Evolutionary conservation across 2,113 vertebrate genomes (phyloP), one percentile per base, ranked within the genome.

Genomic region (Malurus cyaneus): DNA sequence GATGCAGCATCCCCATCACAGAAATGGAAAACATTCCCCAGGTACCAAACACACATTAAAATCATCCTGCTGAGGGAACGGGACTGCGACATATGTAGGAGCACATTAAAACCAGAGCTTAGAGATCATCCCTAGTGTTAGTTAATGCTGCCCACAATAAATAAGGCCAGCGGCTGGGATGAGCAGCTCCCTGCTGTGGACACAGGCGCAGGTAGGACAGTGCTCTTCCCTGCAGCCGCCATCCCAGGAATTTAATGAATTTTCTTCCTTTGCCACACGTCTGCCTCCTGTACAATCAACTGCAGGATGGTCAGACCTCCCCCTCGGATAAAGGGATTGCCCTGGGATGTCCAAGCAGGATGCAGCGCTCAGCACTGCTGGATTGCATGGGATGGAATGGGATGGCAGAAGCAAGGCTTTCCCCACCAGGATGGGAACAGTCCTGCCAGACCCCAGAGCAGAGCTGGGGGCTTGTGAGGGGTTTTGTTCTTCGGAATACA

Each of bases 81-180:
- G 46, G 44, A 32, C 31, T 5, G 21, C 0, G 3, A 42, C 44
- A 49, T 9, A 31, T 0, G 0, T 3, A 20, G 0, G 5, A 71
- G 39, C 23, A 41, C 1, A 1, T 16, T 66, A 53, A 80, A 91
- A 15, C 25, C 12, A 4, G 77, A 46, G 59, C 87, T 61, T 36
- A 69, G 87, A 56, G 77, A 83, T 56, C 57, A 53, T 54, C 85
- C 65, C 56, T 39, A 54, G n/a, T 69, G 54, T 78, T 69, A 61
- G 84, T 61, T 78, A 56, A 74, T 8, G 25, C 64, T 10, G 25
- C 5, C 25, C 21, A 5, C 66, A 73, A 29, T 62, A 77, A 79
- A 66, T 31, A 82, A 88, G 31, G 80, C 59, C 7, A 9, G 54
- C 0, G 1, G 57, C 50, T 53, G 5, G 8, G 42, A 56, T 52